Evolutionary conservation across 1,140 invertebrate genomes (phyloP), one percentile per base, ranked within the genome.

Genomic region (Hetaerina americana): DNA sequence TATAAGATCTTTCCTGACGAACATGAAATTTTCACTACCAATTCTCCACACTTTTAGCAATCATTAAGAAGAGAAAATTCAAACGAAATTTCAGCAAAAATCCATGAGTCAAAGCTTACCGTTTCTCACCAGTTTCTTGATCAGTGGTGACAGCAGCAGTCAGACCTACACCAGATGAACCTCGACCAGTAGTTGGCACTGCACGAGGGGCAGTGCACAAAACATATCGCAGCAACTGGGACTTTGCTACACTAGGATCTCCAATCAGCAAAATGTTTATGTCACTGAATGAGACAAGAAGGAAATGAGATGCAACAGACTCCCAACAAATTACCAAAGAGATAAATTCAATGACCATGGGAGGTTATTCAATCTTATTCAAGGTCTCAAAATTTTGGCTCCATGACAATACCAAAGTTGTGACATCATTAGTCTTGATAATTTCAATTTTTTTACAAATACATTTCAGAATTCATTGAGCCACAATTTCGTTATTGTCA

Each of bases 231-330:
- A 99, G 81, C 75, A 99, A 82, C 80, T 99, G 98, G 0, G 97
- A 99, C 82, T 99, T 99, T 3, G 97, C 97, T 66, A 99, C 97
- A 69, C 95, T 97, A 0, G 98, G 98, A 87, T 99, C 98, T 66
- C 98, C 98, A 78, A 99, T 98, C 0, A 99, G 83, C 22, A 99
- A 83, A 29, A 99, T 84, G 81, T 99, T 99, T 68, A 99, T 97
- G 79, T 99, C 98, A 75, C 91, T 92, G 78, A 25, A 81, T 80
- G 28, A 57, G 71, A 49, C 24, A 68, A 69, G 27, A 68, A 68
- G 2, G 1, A 68, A 68, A 68, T 26, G n/a, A n/a, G n/a, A n/a
- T n/a, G n/a, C n/a, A n/a, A n/a, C n/a, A n/a, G n/a, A n/a, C n/a
- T n/a, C n/a, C n/a, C n/a, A n/a, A n/a, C n/a, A n/a, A n/a, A n/a